A percentile compares a stretch with the other conserved stretches of the same genome.
Evolutionary conservation across 2,113 vertebrate species (phyloP).

Genomic region (Gopherus evgoodei): DNA sequence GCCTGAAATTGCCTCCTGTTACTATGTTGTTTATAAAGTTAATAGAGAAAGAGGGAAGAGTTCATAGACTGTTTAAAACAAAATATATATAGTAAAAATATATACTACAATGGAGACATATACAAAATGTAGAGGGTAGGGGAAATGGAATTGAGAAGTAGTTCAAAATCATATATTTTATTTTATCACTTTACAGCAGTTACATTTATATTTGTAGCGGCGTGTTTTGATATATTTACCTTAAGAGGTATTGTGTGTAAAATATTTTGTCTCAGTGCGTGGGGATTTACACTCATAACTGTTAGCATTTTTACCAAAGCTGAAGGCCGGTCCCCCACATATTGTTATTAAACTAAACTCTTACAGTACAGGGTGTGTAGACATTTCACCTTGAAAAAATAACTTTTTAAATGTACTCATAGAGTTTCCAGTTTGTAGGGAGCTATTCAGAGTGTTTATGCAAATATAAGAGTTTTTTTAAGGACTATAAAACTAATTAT

Average conservation of each 20-base stretch:
- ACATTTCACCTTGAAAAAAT: background rate
- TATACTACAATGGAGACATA: background rate
- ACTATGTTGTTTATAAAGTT: background rate
- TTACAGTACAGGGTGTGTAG: background rate
- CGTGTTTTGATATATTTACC: background rate
- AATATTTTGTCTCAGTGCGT: background rate
- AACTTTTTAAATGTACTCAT: background rate
- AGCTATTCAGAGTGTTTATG: background rate
- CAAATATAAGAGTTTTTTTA: background rate
- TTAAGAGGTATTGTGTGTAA: background rate
- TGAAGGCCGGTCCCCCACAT: background rate
- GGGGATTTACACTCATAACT: background rate
- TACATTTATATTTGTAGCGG: background rate
- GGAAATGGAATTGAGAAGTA: background rate
- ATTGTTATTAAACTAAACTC: background rate
- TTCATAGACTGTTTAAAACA: background rate
- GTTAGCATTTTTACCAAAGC: background rate
- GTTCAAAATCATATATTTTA: background rate
- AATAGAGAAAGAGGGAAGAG: background rate
- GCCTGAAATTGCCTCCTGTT: background rate
- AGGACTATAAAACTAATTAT: background rate
- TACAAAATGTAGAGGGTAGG: background rate
- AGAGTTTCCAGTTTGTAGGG: background rate
- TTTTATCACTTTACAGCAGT: background rate
- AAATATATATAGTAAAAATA: background rate